These are phyloP conservation scores for Colinus virginianus DNA, from an alignment of 2,113 vertebrate species.

Conservation along the genomic window DNA sequence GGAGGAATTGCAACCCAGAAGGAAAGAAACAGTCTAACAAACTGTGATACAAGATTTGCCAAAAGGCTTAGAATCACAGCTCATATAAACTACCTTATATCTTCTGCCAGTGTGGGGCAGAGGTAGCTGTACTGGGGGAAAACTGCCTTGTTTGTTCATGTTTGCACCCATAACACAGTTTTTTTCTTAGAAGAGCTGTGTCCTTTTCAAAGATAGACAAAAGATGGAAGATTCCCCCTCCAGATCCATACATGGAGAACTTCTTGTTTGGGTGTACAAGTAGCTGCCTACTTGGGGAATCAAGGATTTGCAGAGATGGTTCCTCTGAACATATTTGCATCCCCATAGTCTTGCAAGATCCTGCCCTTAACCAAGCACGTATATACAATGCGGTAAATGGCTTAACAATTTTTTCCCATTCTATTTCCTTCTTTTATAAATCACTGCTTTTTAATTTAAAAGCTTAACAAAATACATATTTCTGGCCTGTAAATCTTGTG, in stretches of 20 bases:
- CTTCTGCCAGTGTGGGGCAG: neutral
- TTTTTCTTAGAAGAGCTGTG: neutral
- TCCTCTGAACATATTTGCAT: neutral
- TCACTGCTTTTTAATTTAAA: neutral
- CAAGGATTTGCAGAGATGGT: neutral
- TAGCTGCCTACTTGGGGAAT: neutral
- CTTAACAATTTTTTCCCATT: neutral
- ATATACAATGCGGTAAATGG: neutral
- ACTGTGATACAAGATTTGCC: slow-evolving; percentile 22
- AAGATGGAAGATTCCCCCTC: neutral
- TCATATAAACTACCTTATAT: neutral
- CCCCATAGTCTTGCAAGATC: neutral
- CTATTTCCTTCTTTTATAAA: neutral
- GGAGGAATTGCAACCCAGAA: slow-evolving; percentile 12
- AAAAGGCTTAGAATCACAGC: slow-evolving; percentile 1
- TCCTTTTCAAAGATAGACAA: neutral
- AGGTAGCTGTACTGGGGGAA: neutral
- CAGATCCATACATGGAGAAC: neutral
- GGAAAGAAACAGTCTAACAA: neutral
- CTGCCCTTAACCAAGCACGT: neutral
- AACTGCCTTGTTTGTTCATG: neutral
- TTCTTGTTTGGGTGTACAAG: neutral
- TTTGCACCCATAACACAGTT: neutral
- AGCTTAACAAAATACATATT: neutral
- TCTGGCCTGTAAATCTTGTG: neutral